Conservation (phyloP, 2,888 invertebrate genomes). For the Leptinotarsa rubiginosa region DNA sequence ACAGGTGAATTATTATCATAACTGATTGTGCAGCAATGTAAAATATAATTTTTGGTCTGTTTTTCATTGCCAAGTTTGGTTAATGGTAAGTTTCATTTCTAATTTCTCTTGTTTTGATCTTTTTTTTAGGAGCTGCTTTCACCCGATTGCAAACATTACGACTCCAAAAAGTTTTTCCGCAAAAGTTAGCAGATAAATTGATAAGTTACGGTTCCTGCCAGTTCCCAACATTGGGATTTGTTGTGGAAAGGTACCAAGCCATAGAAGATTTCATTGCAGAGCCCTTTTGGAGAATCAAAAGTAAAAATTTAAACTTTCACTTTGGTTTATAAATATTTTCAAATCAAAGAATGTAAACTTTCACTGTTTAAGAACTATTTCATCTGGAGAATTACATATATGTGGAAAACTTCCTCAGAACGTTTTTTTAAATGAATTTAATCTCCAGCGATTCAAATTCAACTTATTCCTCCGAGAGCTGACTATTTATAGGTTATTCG, state of each 20-base stretch:
- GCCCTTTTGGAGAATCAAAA: slow-evolving; percentile 95
- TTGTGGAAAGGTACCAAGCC: slow-evolving; percentile 96
- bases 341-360: no score
- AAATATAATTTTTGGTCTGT: no score
- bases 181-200: slow-evolving; percentile 78
- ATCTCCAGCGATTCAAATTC: no score
- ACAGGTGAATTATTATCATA: slow-evolving; percentile 50
- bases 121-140: slow-evolving; percentile 87
- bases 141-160: slow-evolving; percentile 96
- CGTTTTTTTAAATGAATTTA: no score
- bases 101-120: not conserved
- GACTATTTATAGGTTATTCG: no score
- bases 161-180: slow-evolving; percentile 83
- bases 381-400: no score
- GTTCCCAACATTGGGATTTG: slow-evolving; percentile 99
- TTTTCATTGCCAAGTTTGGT: not conserved
- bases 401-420: no score
- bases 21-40: no score
- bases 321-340: no score
- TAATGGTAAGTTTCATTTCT: not conserved
- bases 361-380: no score
- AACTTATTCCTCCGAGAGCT: no score
- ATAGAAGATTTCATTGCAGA: slow-evolving; percentile 92
- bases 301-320: slow-evolving; percentile 62
- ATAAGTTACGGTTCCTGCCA: slow-evolving; percentile 99